These are phyloP conservation scores for Callyntrura guangdongensis DNA, from an alignment of 2,888 invertebrate genomes.

Conservation along the genomic window DNA sequence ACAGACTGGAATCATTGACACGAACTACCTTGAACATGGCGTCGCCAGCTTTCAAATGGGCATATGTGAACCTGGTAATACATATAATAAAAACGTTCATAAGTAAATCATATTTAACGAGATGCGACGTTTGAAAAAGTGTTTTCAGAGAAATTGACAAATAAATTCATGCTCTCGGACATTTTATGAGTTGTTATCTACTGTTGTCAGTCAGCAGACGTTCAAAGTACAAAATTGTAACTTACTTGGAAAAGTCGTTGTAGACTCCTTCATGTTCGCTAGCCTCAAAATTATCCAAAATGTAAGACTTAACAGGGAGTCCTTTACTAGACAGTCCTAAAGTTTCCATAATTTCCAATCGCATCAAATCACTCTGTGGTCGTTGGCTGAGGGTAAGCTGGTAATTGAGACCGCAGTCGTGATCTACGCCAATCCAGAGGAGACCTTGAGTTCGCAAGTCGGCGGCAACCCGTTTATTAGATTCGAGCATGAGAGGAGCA, in stretches of 20 bases:
- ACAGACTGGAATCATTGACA: conserved; percentile 83
- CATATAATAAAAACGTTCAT: conserved; percentile 42
- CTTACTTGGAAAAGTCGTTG: conserved; percentile 84
- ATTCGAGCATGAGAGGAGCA: conserved; percentile 83
- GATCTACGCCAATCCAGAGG: conserved; percentile 84
- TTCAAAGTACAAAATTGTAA: conserved; percentile 4
- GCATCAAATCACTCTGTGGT: conserved; percentile 84
- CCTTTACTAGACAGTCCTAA: conserved; percentile 84
- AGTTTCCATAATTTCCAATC: conserved; percentile 84
- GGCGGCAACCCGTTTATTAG: conserved; percentile 74
- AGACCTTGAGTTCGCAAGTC: conserved; percentile 83
- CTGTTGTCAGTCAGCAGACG: too few relatives aligned
- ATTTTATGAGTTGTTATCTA: conserved; percentile 1
- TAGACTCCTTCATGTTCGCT: conserved; percentile 84
- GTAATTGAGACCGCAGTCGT: conserved; percentile 83
- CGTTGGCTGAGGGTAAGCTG: conserved; percentile 84
- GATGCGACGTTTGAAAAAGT: conserved; percentile 7
- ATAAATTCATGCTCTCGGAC: not conserved
- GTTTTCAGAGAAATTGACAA: conserved; percentile 5
- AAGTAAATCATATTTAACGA: conserved; percentile 42
- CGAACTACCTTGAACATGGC: conserved; percentile 84
- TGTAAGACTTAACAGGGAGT: conserved; percentile 83
- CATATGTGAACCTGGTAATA: conserved; percentile 82
- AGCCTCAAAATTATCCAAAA: conserved; percentile 84
- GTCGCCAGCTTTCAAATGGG: conserved; percentile 84